Percentiles rank a stretch among this genome's conserved stretches.
Conservation (phyloP, 2,113 vertebrate species). For the Aegithalos caudatus region DNA sequence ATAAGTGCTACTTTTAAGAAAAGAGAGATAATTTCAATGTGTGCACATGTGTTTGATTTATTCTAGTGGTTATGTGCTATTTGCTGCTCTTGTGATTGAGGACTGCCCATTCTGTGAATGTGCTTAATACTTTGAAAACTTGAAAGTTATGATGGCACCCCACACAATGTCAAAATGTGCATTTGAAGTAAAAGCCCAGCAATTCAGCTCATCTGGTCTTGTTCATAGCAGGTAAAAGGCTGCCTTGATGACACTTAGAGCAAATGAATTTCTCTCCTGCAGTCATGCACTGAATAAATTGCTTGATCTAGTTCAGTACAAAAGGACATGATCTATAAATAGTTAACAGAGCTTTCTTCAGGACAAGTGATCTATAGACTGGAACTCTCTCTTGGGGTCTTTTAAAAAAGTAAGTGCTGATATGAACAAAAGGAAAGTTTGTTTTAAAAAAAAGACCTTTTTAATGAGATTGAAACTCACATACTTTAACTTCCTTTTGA, state of each 20-base stretch:
- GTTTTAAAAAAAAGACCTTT: conserved; percentile 25
- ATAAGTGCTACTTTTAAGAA: conserved; percentile 13
- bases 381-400: conserved; percentile 58
- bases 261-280: conserved; percentile 63
- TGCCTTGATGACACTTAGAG: conserved; percentile 62
- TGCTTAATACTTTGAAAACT: conserved; percentile 54
- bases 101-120: conserved; percentile 27
- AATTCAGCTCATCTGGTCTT: conserved; percentile 52
- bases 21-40: neutral
- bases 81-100: conserved; percentile 9
- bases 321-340: conserved; percentile 66
- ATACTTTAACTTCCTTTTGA: conserved; percentile 61
- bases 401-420: conserved; percentile 59
- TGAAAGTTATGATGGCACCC: conserved; percentile 34
- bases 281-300: conserved; percentile 59
- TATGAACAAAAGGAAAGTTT: conserved; percentile 69
- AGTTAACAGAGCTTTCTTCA: conserved; percentile 61
- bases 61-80: conserved; percentile 18
- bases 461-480: conserved; percentile 60
- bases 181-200: conserved; percentile 57
- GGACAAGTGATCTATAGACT: conserved; percentile 55
- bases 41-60: conserved; percentile 15
- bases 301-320: conserved; percentile 61
- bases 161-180: conserved; percentile 35
- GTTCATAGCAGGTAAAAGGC: conserved; percentile 63